These are phyloP conservation scores for Melanotaenia duboulayi DNA, from an alignment of 2,113 vertebrate species.

Conservation along the genomic window DNA sequence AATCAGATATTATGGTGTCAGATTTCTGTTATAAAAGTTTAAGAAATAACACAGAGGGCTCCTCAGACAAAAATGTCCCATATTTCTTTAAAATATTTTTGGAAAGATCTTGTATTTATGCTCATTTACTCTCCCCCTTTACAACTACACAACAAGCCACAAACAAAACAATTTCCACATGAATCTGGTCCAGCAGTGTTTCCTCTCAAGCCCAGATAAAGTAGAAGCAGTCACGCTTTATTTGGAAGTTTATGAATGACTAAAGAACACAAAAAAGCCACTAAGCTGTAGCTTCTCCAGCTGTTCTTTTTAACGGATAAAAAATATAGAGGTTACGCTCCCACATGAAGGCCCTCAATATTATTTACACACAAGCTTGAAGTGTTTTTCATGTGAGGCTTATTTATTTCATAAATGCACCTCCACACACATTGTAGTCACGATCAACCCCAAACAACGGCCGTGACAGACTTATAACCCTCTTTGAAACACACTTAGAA, in stretches of 20 bases:
- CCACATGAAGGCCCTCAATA: constrained; percentile 36
- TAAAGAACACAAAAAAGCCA: constrained; percentile 37
- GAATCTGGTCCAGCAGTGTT: background rate
- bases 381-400: constrained; percentile 29
- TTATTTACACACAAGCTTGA: constrained; percentile 49
- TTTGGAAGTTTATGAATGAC: constrained; percentile 43
- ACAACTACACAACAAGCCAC: background rate
- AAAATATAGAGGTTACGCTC: constrained; percentile 34
- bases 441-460: constrained; percentile 25
- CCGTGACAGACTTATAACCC: constrained; percentile 26
- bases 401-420: constrained; percentile 46
- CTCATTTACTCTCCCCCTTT: background rate
- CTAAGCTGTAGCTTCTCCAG: constrained; percentile 49
- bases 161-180: background rate
- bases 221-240: constrained; percentile 27
- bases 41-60: background rate
- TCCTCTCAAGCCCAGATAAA: constrained; percentile 25
- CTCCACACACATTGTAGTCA: constrained; percentile 21
- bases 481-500: constrained; percentile 26
- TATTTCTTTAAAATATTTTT: background rate
- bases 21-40: background rate
- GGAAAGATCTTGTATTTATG: background rate
- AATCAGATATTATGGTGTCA: background rate
- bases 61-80: no score
- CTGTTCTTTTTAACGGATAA: constrained; percentile 48